These are phyloP conservation scores for Thysanoteuthis rhombus DNA, from an alignment of 2,888 invertebrate species.

Conservation along the genomic window DNA sequence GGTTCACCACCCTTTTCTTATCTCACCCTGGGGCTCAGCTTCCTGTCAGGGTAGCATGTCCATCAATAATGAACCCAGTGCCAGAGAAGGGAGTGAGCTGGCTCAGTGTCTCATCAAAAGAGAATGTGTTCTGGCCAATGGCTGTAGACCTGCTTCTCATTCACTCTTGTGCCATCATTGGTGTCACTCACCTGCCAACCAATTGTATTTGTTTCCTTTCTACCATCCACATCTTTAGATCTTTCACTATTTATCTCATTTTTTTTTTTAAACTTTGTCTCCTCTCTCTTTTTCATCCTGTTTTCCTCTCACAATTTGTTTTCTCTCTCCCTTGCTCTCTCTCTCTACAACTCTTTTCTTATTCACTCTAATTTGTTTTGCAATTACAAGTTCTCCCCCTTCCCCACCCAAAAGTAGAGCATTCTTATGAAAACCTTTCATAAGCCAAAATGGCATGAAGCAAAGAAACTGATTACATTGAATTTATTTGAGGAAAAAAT, in stretches of 20 bases:
- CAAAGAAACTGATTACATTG: too few species aligned
- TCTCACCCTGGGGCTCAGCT: not conserved
- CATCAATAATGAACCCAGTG: not conserved
- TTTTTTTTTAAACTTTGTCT: too few species aligned
- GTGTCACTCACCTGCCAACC: not conserved
- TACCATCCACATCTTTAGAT: not conserved
- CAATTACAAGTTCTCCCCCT: too few species aligned
- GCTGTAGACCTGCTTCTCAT: not conserved
- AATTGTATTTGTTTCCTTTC: not conserved
- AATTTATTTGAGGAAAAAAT: too few species aligned
- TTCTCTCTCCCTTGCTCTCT: not conserved
- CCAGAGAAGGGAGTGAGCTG: not conserved
- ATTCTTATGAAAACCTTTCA: too few species aligned
- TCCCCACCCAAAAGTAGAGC: too few species aligned
- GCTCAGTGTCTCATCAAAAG: not conserved
- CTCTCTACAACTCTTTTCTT: not conserved
- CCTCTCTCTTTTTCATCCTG: not conserved
- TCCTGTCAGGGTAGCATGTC: constrained; percentile 12
- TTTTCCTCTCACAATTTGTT: not conserved
- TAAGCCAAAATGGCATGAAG: too few species aligned
- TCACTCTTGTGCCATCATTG: not conserved
- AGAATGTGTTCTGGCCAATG: not conserved
- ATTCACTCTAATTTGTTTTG: not conserved
- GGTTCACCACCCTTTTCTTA: not conserved
- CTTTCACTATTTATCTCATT: not conserved